Evolutionary conservation across 2,888 invertebrate genomes (phyloP).

Genomic region (Nipponacmea schrenckii): DNA sequence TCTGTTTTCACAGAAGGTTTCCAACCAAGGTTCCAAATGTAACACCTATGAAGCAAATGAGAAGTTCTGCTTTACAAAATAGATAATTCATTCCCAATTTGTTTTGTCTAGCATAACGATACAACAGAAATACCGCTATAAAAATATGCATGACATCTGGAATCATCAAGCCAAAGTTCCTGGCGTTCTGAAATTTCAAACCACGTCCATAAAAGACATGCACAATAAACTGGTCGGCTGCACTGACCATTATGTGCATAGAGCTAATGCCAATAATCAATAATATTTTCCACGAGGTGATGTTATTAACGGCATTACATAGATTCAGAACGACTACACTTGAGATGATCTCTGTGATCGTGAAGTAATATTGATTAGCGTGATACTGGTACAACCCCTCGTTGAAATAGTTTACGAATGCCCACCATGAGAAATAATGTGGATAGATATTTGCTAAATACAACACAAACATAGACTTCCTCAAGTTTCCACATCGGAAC

Average conservation of each 20-base stretch:
- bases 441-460: slow-evolving; percentile 62
- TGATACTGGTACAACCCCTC: slow-evolving; percentile 64
- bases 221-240: slow-evolving; percentile 62
- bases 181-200: slow-evolving; percentile 54
- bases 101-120: slow-evolving; percentile 52
- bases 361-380: slow-evolving; percentile 64
- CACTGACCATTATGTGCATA: slow-evolving; percentile 61
- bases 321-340: slow-evolving; percentile 61
- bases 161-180: slow-evolving; percentile 62
- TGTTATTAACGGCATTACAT: slow-evolving; percentile 47
- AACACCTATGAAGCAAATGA: slow-evolving; percentile 58
- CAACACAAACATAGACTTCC: slow-evolving; percentile 56
- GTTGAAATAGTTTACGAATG: slow-evolving; percentile 64
- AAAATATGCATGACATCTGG: slow-evolving; percentile 69
- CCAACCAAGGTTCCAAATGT: slow-evolving; percentile 52
- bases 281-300: slow-evolving; percentile 62
- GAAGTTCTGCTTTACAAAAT: slow-evolving; percentile 65
- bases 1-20: slow-evolving; percentile 37
- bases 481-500: slow-evolving; percentile 38
- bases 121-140: slow-evolving; percentile 70
- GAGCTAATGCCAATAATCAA: slow-evolving; percentile 58
- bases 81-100: slow-evolving; percentile 56
- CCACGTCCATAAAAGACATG: slow-evolving; percentile 58
- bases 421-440: slow-evolving; percentile 67
- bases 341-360: slow-evolving; percentile 60